Evolutionary conservation across 2,797 vertebrate species (phyloP).

Genomic region (Dermochelys coriacea): DNA sequence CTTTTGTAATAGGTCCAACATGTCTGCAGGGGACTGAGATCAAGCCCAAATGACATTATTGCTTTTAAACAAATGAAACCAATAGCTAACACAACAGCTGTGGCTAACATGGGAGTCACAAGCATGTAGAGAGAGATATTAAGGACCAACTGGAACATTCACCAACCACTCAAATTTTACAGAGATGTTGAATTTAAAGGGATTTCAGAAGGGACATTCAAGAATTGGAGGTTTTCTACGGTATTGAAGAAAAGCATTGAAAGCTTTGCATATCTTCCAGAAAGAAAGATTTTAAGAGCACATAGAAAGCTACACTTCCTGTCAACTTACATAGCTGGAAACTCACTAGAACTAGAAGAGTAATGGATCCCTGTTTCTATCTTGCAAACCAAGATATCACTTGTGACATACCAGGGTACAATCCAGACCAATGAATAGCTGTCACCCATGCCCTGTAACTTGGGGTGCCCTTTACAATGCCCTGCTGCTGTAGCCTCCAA

Average conservation of each 20-base stretch:
- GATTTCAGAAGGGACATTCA: neutral
- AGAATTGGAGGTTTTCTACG: neutral
- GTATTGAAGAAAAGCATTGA: neutral
- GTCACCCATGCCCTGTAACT: neutral
- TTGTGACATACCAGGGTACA: neutral
- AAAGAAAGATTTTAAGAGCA: neutral
- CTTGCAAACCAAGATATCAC: neutral
- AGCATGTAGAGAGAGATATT: neutral
- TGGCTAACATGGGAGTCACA: neutral
- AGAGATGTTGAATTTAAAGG: neutral
- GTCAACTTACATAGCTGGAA: neutral
- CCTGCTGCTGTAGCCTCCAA: neutral
- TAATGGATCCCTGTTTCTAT: neutral
- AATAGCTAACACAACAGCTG: neutral
- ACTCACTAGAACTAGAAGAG: neutral
- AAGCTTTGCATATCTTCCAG: neutral
- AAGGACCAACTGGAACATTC: neutral
- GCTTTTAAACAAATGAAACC: neutral
- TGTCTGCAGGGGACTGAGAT: neutral
- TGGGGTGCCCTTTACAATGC: neutral
- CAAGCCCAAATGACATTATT: neutral
- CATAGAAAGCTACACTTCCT: neutral
- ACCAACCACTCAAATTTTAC: neutral
- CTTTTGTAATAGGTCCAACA: constrained; percentile 1
- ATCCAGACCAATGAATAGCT: neutral